Percentiles rank a stretch among this genome's conserved stretches.
These are phyloP conservation scores for Myiotriccus ornatus DNA, from an alignment of 2,797 vertebrate genomes.

Conservation along the genomic window DNA sequence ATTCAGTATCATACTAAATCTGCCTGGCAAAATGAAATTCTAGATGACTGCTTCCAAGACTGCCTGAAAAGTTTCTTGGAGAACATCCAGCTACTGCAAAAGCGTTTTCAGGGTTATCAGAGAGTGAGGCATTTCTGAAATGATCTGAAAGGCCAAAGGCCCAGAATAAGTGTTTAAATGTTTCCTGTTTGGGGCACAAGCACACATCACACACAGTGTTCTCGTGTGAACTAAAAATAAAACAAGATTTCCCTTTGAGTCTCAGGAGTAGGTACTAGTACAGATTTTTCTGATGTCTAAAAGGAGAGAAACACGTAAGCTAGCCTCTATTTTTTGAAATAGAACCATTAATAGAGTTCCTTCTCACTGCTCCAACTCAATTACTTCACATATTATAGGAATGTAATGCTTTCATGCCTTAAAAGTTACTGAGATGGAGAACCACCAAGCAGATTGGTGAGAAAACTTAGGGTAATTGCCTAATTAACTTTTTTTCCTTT, in stretches of 20 bases:
- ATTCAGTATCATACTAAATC: background rate
- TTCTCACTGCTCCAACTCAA: background rate
- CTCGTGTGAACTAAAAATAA: background rate
- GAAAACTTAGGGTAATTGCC: background rate
- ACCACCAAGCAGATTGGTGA: background rate
- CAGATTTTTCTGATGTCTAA: background rate
- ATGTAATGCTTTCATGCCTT: fast-evolving
- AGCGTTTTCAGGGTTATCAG: background rate
- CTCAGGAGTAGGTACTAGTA: background rate
- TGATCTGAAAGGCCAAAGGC: background rate
- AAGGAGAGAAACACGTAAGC: background rate
- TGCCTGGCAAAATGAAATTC: background rate
- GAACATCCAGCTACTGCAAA: background rate
- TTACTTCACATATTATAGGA: background rate
- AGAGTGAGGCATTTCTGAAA: background rate
- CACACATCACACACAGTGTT: background rate
- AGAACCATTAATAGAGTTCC: background rate
- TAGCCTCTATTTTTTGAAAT: background rate
- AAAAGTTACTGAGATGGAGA: background rate
- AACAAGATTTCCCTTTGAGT: background rate
- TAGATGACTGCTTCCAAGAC: background rate
- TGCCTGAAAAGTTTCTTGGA: background rate
- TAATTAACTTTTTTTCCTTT: background rate
- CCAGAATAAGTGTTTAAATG: background rate
- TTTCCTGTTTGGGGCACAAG: background rate